Conservation (phyloP, 2,113 vertebrate genomes). For the Atlantisia rogersi region DNA sequence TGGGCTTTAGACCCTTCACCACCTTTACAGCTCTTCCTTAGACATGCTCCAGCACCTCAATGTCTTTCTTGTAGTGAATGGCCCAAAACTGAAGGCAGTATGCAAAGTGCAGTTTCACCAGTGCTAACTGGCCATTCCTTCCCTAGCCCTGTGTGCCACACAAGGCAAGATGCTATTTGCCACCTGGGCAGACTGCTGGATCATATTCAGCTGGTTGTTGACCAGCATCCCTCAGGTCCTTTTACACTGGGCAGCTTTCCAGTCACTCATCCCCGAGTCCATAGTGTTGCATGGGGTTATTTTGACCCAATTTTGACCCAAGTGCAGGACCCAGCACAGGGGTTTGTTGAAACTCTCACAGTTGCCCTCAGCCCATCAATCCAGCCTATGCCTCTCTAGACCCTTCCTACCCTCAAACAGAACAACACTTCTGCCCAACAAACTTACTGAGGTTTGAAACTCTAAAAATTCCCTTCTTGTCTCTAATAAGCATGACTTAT, state of each 20-base stretch:
- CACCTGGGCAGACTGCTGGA: background rate
- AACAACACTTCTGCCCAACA: fast-evolving
- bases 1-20: background rate
- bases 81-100: background rate
- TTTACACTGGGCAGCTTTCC: background rate
- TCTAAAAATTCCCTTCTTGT: background rate
- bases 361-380: fast-evolving
- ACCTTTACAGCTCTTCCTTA: fast-evolving
- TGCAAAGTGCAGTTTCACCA: fast-evolving
- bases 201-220: fast-evolving
- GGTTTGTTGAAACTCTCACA: background rate
- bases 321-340: background rate
- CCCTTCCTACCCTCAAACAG: background rate
- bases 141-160: background rate
- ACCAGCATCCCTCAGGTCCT: background rate
- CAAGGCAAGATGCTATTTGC: background rate
- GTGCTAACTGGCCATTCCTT: fast-evolving
- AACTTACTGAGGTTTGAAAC: background rate
- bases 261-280: background rate
- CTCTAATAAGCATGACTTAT: background rate
- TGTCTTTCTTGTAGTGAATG: background rate
- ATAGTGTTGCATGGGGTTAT: fast-evolving
- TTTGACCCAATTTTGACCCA: background rate
- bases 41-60: fast-evolving
- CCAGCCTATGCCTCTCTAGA: background rate